Evolutionary conservation across 37 sponge, comb jelly and placozoan species (phyloP).

Genomic region (Diacarnus erythraeanus): DNA sequence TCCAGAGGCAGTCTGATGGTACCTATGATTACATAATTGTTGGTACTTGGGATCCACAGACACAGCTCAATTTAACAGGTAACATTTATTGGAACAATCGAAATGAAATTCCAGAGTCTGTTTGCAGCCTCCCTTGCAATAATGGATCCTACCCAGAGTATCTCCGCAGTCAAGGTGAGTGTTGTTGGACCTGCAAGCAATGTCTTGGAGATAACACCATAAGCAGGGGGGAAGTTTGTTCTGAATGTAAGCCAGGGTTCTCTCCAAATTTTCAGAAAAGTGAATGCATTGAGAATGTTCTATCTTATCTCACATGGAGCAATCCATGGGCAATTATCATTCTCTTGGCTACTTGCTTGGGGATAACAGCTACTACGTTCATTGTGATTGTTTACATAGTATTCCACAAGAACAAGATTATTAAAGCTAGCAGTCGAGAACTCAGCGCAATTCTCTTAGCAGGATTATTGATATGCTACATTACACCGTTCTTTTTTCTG

Average conservation of each 20-base stretch:
- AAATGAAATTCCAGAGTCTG: slow-evolving; percentile 3
- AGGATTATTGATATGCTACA: slow-evolving; percentile 52
- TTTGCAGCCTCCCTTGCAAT: slow-evolving; percentile 42
- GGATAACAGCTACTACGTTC: slow-evolving; percentile 23
- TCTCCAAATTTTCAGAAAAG: slow-evolving; percentile 39
- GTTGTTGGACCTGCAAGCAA: slow-evolving; percentile 69
- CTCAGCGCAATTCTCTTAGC: slow-evolving; percentile 52
- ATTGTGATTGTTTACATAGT: slow-evolving; percentile 40
- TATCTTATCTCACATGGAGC: slow-evolving; percentile 17
- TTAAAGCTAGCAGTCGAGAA: slow-evolving; percentile 79
- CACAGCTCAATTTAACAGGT: slow-evolving; percentile 29
- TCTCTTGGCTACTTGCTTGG: slow-evolving; percentile 34
- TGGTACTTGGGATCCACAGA: slow-evolving; percentile 16
- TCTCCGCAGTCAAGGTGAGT: slow-evolving; percentile 11
- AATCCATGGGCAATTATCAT: slow-evolving; percentile 42
- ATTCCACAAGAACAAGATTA: slow-evolving; percentile 30
- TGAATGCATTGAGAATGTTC: slow-evolving; percentile 33
- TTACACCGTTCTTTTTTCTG: slow-evolving; percentile 49
- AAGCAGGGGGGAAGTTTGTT: slow-evolving; percentile 43
- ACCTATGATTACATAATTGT: slow-evolving; percentile 7
- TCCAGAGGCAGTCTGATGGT: slow-evolving; percentile 7
- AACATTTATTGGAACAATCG: slow-evolving; percentile 25
- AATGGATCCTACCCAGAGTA: slow-evolving; percentile 29
- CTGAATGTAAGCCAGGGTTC: slow-evolving; percentile 38
- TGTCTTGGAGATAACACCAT: slow-evolving; percentile 34